These are phyloP conservation scores for Spilarctia lutea DNA, from an alignment of 2,888 invertebrate genomes.

Conservation along the genomic window DNA sequence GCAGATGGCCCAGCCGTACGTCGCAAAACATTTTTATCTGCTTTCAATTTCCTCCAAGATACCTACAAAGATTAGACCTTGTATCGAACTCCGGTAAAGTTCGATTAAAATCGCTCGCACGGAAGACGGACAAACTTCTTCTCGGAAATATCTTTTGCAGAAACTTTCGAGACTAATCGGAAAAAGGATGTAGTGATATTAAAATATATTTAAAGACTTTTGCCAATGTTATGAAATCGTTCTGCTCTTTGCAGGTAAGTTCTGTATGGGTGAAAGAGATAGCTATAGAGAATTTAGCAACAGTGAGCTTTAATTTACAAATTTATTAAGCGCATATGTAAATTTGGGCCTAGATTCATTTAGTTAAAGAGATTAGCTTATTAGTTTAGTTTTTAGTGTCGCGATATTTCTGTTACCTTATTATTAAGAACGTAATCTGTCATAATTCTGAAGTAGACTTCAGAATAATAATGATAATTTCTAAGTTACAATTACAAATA, in stretches of 20 bases:
- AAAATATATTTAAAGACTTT: conserved; percentile 27
- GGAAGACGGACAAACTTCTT: conserved; percentile 46
- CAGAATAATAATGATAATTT: too few relatives aligned
- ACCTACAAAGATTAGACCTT: conserved; percentile 49
- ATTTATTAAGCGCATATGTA: too few relatives aligned
- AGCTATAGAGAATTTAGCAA: neutral
- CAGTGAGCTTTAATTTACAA: neutral
- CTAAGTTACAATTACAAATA: too few relatives aligned
- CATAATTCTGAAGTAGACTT: too few relatives aligned
- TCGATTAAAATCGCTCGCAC: conserved; percentile 54
- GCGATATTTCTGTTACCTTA: too few relatives aligned
- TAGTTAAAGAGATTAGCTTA: too few relatives aligned
- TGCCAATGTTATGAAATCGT: conserved; percentile 15
- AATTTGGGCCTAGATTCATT: too few relatives aligned
- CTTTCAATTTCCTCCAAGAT: conserved; percentile 53
- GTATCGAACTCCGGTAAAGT: conserved; percentile 49
- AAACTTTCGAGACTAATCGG: conserved; percentile 35
- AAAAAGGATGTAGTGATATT: conserved; percentile 39
- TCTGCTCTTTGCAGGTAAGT: conserved; percentile 4
- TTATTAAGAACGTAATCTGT: too few relatives aligned
- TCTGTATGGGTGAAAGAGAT: neutral
- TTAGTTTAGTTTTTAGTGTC: too few relatives aligned
- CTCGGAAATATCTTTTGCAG: conserved; percentile 44
- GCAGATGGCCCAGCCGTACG: conserved; percentile 31
- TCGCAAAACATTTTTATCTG: conserved; percentile 51